Evolutionary conservation across 37 sponge, comb jelly and placozoan genomes (phyloP).

Genomic region (Bolinopsis microptera): DNA sequence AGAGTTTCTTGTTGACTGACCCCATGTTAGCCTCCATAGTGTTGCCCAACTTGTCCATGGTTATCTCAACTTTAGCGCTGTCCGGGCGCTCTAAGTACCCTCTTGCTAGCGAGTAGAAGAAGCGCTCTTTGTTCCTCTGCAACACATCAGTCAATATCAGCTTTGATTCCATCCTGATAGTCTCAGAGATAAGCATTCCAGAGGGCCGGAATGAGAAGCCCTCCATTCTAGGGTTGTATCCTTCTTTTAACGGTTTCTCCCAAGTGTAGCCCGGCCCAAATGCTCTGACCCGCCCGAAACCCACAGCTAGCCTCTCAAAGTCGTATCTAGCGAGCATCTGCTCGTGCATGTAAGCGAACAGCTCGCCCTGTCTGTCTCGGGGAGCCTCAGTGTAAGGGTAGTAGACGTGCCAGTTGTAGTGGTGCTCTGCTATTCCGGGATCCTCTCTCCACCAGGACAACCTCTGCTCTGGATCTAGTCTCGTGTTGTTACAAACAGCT

Average conservation of each 20-base stretch:
- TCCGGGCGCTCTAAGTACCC: conserved; percentile 5
- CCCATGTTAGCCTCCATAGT: conserved; percentile 63
- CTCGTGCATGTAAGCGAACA: conserved; percentile 65
- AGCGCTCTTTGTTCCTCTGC: not conserved
- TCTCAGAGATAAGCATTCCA: not conserved
- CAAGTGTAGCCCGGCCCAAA: conserved; percentile 33
- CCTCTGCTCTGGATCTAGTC: conserved; percentile 32
- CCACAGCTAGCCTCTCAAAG: conserved; percentile 54
- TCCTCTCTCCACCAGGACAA: conserved; percentile 57
- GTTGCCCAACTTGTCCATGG: conserved; percentile 53
- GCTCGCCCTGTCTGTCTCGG: conserved; percentile 50
- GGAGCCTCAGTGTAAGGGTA: conserved; percentile 58
- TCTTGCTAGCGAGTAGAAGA: conserved; percentile 53
- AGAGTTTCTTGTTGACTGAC: conserved; percentile 34
- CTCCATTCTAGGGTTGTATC: conserved; percentile 19
- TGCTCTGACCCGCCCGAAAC: conserved; percentile 1
- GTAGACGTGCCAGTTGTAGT: conserved; percentile 60
- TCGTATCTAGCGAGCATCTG: conserved; percentile 60
- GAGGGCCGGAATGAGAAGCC: conserved; percentile 26
- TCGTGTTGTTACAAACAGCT: not conserved
- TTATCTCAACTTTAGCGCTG: not conserved
- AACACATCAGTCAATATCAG: not conserved
- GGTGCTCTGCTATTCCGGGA: conserved; percentile 41
- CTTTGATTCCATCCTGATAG: not conserved
- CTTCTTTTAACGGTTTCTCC: conserved; percentile 52